These are phyloP conservation scores for Diploptera punctata DNA, from an alignment of 2,888 invertebrate species.

Conservation along the genomic window DNA sequence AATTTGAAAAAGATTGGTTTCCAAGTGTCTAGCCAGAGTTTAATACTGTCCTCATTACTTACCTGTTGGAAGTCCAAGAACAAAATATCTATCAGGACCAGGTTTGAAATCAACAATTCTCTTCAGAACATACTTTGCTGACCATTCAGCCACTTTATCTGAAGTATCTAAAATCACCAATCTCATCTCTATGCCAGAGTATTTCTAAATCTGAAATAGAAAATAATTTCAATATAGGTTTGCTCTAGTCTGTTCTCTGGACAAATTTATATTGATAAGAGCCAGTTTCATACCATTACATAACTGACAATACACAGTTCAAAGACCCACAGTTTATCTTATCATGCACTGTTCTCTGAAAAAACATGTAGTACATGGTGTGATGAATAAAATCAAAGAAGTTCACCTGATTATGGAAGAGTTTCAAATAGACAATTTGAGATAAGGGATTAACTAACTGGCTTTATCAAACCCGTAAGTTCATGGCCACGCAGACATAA, in stretches of 20 bases:
- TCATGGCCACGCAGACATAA: too few relatives aligned
- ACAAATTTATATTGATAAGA: background rate
- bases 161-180: constrained; percentile 88
- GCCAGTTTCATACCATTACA: background rate
- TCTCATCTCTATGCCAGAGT: constrained; percentile 82
- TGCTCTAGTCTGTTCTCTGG: too few relatives aligned
- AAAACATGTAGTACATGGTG: too few relatives aligned
- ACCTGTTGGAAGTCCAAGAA: constrained; percentile 95
- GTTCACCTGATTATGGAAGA: too few relatives aligned
- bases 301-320: too few relatives aligned
- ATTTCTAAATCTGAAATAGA: background rate
- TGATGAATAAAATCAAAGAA: too few relatives aligned
- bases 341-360: background rate
- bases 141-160: constrained; percentile 88
- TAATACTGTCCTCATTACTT: too few relatives aligned
- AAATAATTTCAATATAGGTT: background rate
- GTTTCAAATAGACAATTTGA: too few relatives aligned
- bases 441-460: too few relatives aligned
- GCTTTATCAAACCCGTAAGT: too few relatives aligned
- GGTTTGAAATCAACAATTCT: constrained; percentile 90
- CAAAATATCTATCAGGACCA: constrained; percentile 83
- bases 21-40: too few relatives aligned
- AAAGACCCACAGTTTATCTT: background rate
- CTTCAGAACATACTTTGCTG: constrained; percentile 93
- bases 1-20: too few relatives aligned